A percentile compares a stretch with the other conserved stretches of the same genome.
Conservation (phyloP, 1,140 invertebrate species). For the Brachystomella parvula region DNA sequence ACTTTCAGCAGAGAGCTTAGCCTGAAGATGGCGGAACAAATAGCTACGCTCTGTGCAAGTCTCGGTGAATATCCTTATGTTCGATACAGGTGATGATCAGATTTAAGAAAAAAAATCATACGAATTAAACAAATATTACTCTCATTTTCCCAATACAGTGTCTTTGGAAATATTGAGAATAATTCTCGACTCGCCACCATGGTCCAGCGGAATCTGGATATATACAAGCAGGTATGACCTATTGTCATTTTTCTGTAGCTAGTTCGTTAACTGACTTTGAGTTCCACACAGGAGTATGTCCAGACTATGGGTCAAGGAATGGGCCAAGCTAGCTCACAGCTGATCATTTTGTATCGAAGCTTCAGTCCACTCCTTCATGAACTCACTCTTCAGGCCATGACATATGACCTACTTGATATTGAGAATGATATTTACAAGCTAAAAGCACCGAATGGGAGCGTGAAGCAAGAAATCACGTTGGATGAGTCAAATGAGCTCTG, state of each 20-base stretch:
- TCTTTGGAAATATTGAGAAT: constrained; percentile 72
- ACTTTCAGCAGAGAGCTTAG: constrained; percentile 63
- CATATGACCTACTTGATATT: constrained; percentile 94
- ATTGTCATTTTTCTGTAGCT: too few relatives aligned
- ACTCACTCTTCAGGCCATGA: constrained; percentile 98
- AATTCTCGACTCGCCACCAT: constrained; percentile 94
- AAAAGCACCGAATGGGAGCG: constrained; percentile 63
- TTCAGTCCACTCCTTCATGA: constrained; percentile 70
- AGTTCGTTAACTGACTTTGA: too few relatives aligned
- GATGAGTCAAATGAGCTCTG: constrained; percentile 99
- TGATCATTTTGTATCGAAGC: constrained; percentile 94
- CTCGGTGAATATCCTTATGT: constrained; percentile 97
- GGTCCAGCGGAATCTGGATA: constrained; percentile 96
- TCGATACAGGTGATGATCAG: constrained; percentile 68
- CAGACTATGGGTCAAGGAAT: constrained; percentile 91
- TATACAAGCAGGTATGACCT: constrained; percentile 96
- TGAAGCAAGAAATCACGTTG: constrained; percentile 90
- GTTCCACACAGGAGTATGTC: constrained; percentile 83
- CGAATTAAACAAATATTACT: neutral
- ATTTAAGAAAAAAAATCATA: neutral
- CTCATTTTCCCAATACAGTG: constrained; percentile 27
- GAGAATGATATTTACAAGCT: constrained; percentile 83
- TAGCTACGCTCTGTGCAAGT: constrained; percentile 96
- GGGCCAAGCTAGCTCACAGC: constrained; percentile 86
- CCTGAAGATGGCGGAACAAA: constrained; percentile 80